A percentile compares a stretch with the other conserved stretches of the same genome.
phyloP scores from a whole-genome alignment of 2,888 invertebrate species.

The Nycteola revayana region DNA sequence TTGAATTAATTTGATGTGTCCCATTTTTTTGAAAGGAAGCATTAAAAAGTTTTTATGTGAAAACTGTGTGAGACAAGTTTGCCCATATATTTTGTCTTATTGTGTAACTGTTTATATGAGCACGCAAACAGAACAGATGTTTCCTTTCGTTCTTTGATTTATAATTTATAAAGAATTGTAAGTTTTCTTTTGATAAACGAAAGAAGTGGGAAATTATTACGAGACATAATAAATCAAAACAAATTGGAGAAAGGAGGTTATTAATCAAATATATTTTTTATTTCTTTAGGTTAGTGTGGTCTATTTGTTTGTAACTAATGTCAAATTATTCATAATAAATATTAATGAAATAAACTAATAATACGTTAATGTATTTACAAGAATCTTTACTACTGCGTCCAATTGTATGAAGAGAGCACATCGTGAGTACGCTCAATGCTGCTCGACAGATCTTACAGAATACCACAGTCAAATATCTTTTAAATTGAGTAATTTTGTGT shows the following conservation, averaged over 20 bases:
- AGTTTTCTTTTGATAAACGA: conserved; percentile 32
- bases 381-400: too few species aligned
- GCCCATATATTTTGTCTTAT: conserved; percentile 46
- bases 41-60: conserved; percentile 55
- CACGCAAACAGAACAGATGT: conserved; percentile 54
- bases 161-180: conserved; percentile 39
- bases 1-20: conserved; percentile 67
- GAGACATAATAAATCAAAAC: conserved; percentile 20
- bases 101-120: conserved; percentile 47
- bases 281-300: conserved; percentile 1
- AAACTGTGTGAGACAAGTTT: conserved; percentile 44
- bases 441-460: too few species aligned
- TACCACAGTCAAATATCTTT: too few species aligned
- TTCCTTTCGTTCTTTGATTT: conserved; percentile 49
- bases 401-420: too few species aligned
- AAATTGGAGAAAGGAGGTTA: conserved; percentile 13
- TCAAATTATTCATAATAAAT: too few species aligned
- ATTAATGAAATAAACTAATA: too few species aligned
- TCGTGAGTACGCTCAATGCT: too few species aligned
- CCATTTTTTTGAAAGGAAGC: conserved; percentile 55
- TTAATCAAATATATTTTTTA: conserved; percentile 18
- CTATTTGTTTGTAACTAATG: too few species aligned
- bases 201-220: conserved; percentile 25
- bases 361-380: too few species aligned
- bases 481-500: too few species aligned